Percentiles rank a stretch among this genome's conserved stretches.
phyloP scores from a whole-genome alignment of 2,113 vertebrate species.

The Puntigrus tetrazona region DNA sequence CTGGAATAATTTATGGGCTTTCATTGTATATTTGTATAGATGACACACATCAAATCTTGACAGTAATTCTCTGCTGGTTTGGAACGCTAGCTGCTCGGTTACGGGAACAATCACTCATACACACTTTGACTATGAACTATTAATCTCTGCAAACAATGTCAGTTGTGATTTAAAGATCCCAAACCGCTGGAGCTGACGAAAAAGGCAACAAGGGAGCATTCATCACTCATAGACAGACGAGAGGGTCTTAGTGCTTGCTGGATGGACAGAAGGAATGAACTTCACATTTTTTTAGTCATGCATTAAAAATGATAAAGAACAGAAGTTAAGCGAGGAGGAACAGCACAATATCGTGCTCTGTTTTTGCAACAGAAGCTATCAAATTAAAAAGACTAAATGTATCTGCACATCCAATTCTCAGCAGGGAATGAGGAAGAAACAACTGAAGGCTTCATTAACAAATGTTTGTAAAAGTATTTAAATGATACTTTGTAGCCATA shows the following conservation, averaged over 20 bases:
- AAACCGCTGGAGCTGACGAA: slow-evolving; percentile 1
- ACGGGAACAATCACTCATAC: background rate
- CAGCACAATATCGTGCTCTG: background rate
- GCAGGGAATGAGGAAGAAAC: background rate
- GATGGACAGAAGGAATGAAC: background rate
- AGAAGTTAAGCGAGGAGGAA: background rate
- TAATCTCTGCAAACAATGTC: slow-evolving; percentile 42
- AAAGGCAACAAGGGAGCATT: background rate
- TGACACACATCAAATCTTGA: slow-evolving; percentile 11
- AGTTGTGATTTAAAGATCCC: slow-evolving; percentile 37
- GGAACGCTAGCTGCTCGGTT: background rate
- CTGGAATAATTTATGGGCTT: slow-evolving; percentile 1
- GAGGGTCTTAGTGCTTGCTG: background rate
- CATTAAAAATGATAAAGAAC: too few species aligned
- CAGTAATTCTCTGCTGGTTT: slow-evolving; percentile 28
- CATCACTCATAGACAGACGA: background rate
- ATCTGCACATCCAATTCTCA: background rate
- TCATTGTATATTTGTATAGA: slow-evolving; percentile 26
- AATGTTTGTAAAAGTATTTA: background rate
- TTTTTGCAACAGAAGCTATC: background rate
- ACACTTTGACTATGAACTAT: slow-evolving; percentile 24
- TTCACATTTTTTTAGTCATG: background rate
- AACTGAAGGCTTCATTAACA: background rate
- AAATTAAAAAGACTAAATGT: background rate
- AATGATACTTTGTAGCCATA: background rate